Evolutionary conservation across 1,140 invertebrate species (phyloP).

Genomic region (Epicauta chinensis): DNA sequence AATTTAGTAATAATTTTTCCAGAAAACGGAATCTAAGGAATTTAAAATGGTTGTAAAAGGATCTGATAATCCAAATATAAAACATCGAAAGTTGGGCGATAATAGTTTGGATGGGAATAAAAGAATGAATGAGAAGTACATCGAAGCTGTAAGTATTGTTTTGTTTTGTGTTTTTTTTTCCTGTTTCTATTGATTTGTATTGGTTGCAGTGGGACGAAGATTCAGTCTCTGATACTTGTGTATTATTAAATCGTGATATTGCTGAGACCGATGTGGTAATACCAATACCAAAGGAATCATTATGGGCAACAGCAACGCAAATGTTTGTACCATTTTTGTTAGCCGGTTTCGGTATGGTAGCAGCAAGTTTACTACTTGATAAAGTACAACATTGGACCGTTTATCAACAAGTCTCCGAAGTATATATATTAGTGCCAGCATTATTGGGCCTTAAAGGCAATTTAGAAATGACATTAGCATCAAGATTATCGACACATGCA

Average conservation of each 20-base stretch:
- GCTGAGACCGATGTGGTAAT: conserved; percentile 4
- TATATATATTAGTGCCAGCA: conserved; percentile 90
- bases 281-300: conserved; percentile 39
- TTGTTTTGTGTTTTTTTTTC: background rate
- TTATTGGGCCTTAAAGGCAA: conserved; percentile 93
- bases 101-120: conserved; percentile 1
- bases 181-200: background rate
- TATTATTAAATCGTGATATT: conserved; percentile 16
- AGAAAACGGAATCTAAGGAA: background rate
- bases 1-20: no score
- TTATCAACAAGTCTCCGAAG: conserved; percentile 75
- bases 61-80: background rate
- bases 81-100: conserved; percentile 1
- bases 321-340: conserved; percentile 86
- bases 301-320: conserved; percentile 67
- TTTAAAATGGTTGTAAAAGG: conserved; percentile 1
- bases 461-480: conserved; percentile 95
- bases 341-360: conserved; percentile 89
- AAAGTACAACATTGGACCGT: conserved; percentile 85
- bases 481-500: conserved; percentile 83
- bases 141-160: conserved; percentile 4
- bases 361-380: conserved; percentile 78
- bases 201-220: conserved; percentile 14
- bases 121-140: conserved; percentile 6
- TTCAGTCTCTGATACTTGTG: conserved; percentile 19